Conservation (phyloP, 2,113 vertebrate genomes). For the Lagopus leucura region DNA sequence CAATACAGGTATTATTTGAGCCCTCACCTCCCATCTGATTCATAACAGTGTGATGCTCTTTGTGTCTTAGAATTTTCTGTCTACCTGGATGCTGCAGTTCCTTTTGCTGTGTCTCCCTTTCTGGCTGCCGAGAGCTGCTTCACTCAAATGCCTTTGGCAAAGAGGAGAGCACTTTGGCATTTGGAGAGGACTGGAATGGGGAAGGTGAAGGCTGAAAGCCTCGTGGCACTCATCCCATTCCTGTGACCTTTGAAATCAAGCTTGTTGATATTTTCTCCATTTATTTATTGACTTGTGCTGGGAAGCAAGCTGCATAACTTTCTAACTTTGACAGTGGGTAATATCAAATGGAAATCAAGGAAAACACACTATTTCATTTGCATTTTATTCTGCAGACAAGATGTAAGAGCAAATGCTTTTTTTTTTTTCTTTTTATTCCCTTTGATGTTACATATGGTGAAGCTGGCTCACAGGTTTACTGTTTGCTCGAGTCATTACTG, state of each 20-base stretch:
- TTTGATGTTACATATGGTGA: neutral
- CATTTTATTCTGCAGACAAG: neutral
- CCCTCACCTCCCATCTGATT: neutral
- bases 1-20: neutral
- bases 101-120: neutral
- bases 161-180: neutral
- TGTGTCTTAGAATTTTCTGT: neutral
- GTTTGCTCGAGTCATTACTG: rapidly evolving
- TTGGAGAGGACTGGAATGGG: neutral
- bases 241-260: neutral
- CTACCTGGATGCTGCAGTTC: rapidly evolving
- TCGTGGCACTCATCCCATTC: neutral
- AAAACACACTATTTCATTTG: neutral
- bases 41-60: neutral
- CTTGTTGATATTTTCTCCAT: neutral
- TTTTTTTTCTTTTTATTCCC: neutral
- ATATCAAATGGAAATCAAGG: neutral
- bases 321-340: neutral
- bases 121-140: neutral
- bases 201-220: neutral
- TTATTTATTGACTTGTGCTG: neutral
- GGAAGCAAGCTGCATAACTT: neutral
- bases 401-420: neutral
- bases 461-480: neutral
- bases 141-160: neutral